A percentile compares a stretch with the other conserved stretches of the same genome.
Evolutionary conservation across 2,113 vertebrate species (phyloP).

Genomic region (Gymnarchus niloticus): DNA sequence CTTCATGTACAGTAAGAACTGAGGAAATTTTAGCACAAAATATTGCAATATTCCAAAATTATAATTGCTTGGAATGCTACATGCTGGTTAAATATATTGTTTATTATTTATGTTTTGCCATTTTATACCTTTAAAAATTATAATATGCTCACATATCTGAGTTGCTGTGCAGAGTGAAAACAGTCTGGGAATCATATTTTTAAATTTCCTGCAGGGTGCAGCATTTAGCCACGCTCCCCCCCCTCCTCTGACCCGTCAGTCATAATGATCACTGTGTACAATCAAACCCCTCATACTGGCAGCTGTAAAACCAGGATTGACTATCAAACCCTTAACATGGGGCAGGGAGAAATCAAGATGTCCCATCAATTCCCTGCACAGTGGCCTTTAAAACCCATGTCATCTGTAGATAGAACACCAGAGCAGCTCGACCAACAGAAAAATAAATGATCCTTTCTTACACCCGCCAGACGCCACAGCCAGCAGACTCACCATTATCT

Average conservation of each 20-base stretch:
- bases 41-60: no score
- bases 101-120: no score
- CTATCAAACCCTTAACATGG: no score
- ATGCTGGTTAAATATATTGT: no score
- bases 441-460: background rate
- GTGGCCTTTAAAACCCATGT: conserved; percentile 32
- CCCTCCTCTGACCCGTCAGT: background rate
- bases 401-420: background rate
- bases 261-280: background rate
- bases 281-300: background rate
- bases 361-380: background rate
- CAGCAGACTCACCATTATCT: background rate
- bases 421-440: conserved; percentile 15
- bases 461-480: background rate
- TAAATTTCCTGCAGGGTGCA: background rate
- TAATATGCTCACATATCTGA: no score
- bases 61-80: no score
- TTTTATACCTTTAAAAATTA: no score
- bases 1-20: background rate
- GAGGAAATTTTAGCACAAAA: no score
- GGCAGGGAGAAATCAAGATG: no score
- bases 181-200: background rate
- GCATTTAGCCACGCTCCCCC: background rate
- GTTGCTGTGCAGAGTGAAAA: no score
- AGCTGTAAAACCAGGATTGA: no score